phyloP scores from a whole-genome alignment of 2,797 vertebrate genomes.

The Cyprinella venusta region DNA sequence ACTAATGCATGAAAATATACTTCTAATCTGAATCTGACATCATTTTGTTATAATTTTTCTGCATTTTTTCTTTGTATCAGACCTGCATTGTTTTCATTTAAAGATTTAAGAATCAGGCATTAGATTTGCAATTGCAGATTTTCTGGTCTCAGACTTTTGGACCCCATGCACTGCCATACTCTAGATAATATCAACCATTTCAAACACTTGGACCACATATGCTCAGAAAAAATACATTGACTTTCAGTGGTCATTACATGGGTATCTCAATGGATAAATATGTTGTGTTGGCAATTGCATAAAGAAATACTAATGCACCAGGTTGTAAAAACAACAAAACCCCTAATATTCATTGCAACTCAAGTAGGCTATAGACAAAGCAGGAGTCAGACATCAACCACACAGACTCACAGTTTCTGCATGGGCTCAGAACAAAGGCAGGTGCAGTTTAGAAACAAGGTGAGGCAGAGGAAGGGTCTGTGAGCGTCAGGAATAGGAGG shows the following conservation, averaged over 20 bases:
- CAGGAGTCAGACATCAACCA: not conserved
- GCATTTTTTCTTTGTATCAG: not conserved
- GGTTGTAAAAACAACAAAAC: not conserved
- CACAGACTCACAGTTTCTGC: not conserved
- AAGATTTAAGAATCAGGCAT: not conserved
- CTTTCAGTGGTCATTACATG: not conserved
- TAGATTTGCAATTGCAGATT: not conserved
- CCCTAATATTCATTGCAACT: not conserved
- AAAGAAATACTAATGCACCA: not conserved
- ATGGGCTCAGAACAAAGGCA: conserved; percentile 24
- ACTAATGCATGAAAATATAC: too few species aligned
- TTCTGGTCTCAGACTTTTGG: not conserved
- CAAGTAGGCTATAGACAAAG: not conserved
- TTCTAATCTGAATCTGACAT: not conserved
- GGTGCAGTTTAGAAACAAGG: conserved; percentile 46
- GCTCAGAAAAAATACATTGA: not conserved
- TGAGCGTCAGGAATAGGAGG: conserved; percentile 49
- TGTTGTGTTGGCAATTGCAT: not conserved
- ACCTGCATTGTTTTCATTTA: not conserved
- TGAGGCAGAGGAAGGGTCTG: conserved; percentile 60
- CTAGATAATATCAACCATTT: not conserved
- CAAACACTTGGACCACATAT: not conserved
- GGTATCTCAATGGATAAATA: not conserved
- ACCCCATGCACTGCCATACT: not conserved
- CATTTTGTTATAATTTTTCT: not conserved